Percentiles rank a stretch among this genome's conserved stretches.
Evolutionary conservation across 2,797 vertebrate species (phyloP).

Genomic region (Labeo calbasu): DNA sequence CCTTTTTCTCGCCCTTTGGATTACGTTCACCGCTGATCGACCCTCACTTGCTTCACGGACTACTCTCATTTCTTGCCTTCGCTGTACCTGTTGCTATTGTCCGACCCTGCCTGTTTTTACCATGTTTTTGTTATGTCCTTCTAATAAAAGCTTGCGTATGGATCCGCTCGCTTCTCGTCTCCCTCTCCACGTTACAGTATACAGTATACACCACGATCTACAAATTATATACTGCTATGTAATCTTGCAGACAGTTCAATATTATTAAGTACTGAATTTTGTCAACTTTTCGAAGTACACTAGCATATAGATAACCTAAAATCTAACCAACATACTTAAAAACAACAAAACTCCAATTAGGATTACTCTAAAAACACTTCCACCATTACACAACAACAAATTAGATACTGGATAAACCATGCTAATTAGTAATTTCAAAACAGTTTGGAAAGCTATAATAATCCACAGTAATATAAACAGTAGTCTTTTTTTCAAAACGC

Average conservation of each 20-base stretch:
- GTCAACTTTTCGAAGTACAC: neutral
- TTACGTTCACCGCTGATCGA: too few species aligned
- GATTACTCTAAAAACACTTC: neutral
- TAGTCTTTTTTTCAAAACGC: constrained; percentile 1
- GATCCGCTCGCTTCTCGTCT: too few species aligned
- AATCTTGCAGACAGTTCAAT: neutral
- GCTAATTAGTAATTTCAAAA: constrained; percentile 25
- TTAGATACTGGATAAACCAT: constrained; percentile 3
- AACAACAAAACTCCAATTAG: neutral
- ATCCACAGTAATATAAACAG: constrained; percentile 9
- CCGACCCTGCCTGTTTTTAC: too few species aligned
- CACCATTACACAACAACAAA: constrained; percentile 13
- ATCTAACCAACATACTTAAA: neutral
- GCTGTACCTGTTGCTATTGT: too few species aligned
- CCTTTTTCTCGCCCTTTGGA: too few species aligned
- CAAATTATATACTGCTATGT: neutral
- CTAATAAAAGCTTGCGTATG: too few species aligned
- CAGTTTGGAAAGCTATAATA: constrained; percentile 16
- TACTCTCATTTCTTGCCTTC: too few species aligned
- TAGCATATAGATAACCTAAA: neutral
- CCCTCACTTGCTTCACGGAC: too few species aligned
- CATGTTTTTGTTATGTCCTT: too few species aligned
- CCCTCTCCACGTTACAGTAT: too few species aligned
- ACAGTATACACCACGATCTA: neutral
- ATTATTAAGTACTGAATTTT: neutral